Evolutionary conservation across 2,888 invertebrate genomes (phyloP).

Genomic region (Luperina nickerlii): DNA sequence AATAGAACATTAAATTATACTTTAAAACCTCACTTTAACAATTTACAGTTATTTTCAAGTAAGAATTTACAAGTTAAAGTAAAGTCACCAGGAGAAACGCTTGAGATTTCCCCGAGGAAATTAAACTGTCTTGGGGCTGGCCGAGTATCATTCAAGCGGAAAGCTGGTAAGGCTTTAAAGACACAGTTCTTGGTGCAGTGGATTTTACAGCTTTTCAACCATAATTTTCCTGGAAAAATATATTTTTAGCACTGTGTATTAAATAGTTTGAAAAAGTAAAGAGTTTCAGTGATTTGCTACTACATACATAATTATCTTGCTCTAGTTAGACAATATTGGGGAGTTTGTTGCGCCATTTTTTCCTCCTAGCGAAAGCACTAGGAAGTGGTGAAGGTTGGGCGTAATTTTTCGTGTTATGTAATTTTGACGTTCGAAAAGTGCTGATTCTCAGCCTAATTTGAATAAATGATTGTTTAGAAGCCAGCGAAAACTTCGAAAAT

Average conservation of each 20-base stretch:
- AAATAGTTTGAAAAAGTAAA: neutral
- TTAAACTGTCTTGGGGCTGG: slow-evolving; percentile 37
- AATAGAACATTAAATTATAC: slow-evolving; percentile 28
- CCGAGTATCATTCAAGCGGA: slow-evolving; percentile 37
- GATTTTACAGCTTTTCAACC: slow-evolving; percentile 13
- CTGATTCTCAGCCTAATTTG: no score
- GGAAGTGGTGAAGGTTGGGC: no score
- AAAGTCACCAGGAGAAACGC: slow-evolving; percentile 28
- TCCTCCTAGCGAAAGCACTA: no score
- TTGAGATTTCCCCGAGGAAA: slow-evolving; percentile 45
- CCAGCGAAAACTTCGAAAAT: neutral
- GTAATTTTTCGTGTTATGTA: no score
- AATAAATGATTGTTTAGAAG: neutral
- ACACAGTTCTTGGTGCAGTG: slow-evolving; percentile 19
- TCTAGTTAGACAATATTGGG: neutral
- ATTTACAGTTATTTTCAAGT: slow-evolving; percentile 20
- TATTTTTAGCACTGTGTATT: neutral
- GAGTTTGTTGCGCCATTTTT: no score
- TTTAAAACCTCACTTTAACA: slow-evolving; percentile 18
- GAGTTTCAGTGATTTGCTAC: neutral
- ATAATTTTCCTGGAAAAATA: slow-evolving; percentile 2
- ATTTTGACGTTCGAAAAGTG: no score
- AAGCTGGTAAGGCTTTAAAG: slow-evolving; percentile 22
- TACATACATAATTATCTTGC: neutral
- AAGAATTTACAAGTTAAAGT: slow-evolving; percentile 34